phyloP scores from a whole-genome alignment of 2,797 vertebrate species.

The Novumbra hubbsi region DNA sequence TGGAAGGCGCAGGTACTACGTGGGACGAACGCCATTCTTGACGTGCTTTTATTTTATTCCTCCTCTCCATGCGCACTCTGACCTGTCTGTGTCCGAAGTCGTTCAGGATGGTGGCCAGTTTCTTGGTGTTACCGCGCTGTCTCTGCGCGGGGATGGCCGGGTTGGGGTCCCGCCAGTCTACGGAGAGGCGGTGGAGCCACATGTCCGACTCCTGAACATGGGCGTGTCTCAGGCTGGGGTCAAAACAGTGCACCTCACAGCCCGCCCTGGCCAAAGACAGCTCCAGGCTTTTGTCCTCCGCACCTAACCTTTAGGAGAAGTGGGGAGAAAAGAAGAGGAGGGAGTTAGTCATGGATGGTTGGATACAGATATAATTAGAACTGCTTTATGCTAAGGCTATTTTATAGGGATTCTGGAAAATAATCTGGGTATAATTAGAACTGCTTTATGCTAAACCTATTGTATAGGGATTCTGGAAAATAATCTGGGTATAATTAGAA shows the following conservation, averaged over 20 bases:
- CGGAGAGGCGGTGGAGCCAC: constrained; percentile 89
- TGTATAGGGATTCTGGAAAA: neutral
- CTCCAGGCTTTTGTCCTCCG: constrained; percentile 81
- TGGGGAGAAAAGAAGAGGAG: neutral
- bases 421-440: neutral
- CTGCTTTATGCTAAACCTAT: neutral
- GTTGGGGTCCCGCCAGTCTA: constrained; percentile 93
- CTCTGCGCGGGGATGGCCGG: constrained; percentile 77
- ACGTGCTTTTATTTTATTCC: neutral
- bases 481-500: neutral
- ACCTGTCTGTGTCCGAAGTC: constrained; percentile 94
- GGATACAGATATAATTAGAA: neutral
- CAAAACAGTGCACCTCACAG: constrained; percentile 92
- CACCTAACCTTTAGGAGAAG: constrained; percentile 68
- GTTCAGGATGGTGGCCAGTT: constrained; percentile 86
- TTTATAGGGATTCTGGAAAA: neutral
- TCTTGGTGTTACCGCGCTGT: constrained; percentile 81
- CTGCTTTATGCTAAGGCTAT: neutral
- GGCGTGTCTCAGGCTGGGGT: constrained; percentile 82
- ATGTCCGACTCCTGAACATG: constrained; percentile 81
- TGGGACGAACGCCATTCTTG: too few relatives aligned
- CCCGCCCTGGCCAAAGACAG: constrained; percentile 74
- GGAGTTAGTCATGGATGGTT: neutral
- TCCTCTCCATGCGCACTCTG: constrained; percentile 21
- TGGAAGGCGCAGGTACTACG: too few relatives aligned